Base-by-base conservation (phyloP, 64 coral and sea anemone genomes). In the Anthopleura sola region DNA sequence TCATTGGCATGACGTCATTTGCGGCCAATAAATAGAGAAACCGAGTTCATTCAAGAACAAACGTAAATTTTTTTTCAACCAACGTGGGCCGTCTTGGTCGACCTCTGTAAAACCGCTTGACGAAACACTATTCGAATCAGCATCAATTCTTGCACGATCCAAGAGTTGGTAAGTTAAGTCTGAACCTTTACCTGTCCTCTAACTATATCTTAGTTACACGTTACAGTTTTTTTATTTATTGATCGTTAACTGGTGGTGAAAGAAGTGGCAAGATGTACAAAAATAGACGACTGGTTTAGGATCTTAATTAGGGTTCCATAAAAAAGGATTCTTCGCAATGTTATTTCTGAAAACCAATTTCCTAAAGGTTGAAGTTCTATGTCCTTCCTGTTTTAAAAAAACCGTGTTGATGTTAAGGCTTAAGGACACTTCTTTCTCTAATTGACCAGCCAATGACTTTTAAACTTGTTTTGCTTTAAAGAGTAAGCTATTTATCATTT, bases 1-100 rank as follows among this genome's bases (percentile, higher is more conserved):
- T 71, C 31, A 71, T 0, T 71, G 66, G 66, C 14, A 71, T 71
- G 66, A 71, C 66, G 66, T 71, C 66, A 71, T 71, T 71, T 71
- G 66, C 23, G 66, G 66, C 66, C 26, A 71, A 71, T 71, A 71
- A 71, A 71, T 71, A 71, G 3, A 36, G 29, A 34, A 71, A 28
- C 28, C 66, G 66, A 28, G 66, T 71, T 71, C 66, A 71, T 33
- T 34, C 50, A 53, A 12, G 50, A 34, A 71, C 26, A 16, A 71
- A 69, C 66, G 29, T 7, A 31, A 24, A 1, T 31, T 69, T 62
- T 62, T 29, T 69, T 34, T 0, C 58, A 62, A n/a, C 21, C n/a
- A 71, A 71, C 13, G 66, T 31, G 14, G 66, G 29, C 66, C 66
- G 28, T 32, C 26, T 34, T 71, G 28, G 13, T 34, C 13, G 66